A percentile compares a stretch with the other conserved stretches of the same genome.
phyloP scores from a whole-genome alignment of 92 coral and sea anemone genomes.

The Anthopleura xanthogrammica region DNA sequence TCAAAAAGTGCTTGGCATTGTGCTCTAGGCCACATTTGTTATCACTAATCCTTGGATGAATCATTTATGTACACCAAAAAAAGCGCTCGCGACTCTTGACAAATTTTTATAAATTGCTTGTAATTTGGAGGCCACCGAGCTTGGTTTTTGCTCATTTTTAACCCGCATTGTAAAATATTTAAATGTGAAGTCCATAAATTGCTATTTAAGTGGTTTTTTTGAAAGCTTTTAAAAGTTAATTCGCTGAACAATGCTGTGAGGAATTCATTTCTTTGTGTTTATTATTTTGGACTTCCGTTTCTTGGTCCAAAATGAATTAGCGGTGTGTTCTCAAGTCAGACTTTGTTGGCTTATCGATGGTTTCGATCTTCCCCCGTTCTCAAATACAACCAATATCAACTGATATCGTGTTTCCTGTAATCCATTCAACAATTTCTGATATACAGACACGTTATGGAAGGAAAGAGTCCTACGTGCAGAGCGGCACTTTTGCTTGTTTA shows the following conservation, averaged over 20 bases:
- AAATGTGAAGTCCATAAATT: not conserved
- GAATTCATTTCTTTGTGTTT: not conserved
- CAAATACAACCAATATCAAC: not conserved
- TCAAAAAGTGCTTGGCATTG: not conserved
- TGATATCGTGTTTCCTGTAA: not conserved
- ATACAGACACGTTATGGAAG: conserved; percentile 15
- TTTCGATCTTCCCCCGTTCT: not conserved
- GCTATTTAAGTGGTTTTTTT: not conserved
- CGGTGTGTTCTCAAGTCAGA: not conserved
- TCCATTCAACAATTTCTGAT: not conserved
- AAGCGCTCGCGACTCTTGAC: not conserved
- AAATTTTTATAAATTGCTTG: not conserved
- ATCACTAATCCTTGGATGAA: conserved; percentile 3
- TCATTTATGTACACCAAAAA: not conserved
- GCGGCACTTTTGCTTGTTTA: conserved; percentile 1
- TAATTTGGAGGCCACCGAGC: not conserved
- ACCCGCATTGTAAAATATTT: not conserved
- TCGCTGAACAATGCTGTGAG: not conserved
- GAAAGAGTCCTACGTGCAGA: not conserved
- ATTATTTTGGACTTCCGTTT: conserved; percentile 12
- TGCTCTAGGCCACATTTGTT: not conserved
- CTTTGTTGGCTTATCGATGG: not conserved
- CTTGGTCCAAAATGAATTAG: not conserved
- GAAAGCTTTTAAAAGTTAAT: conserved; percentile 1
- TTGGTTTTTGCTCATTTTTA: not conserved